Evolutionary conservation across 2,888 invertebrate species (phyloP), one percentile per base, ranked within the genome.

Genomic region (Priocnemis perturbator): DNA sequence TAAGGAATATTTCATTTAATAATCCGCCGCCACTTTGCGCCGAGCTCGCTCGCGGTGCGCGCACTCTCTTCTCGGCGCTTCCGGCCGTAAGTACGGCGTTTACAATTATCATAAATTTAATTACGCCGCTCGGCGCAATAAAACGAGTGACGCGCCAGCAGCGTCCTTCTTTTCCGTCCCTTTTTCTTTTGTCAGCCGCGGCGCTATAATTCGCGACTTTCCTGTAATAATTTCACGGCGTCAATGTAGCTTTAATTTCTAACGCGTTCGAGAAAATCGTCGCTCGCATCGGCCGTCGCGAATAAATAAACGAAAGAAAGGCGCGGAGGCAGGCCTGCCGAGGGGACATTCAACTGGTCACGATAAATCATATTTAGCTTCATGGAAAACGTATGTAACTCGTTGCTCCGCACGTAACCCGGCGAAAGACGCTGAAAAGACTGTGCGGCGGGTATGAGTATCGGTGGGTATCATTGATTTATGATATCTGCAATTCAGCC

Each of bases 361-460:
- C 67, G 65, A 80, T 79, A 79, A 80, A 79, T 79, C 74, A 76
- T 80, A 76, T 80, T 78, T 79, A 79, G 69, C 67, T 62, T 56
- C 73, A 56, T 61, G 80, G 74, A 76, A 69, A 17, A 72, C 71
- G 59, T 67, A 79, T 37, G 37, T 70, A 73, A 74, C 72, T 75
- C 73, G 71, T 56, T 69, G 64, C 64, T 60, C 58, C 69, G 69
- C 61, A 73, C 77, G 79, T 74, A 77, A 79, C 77, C 70, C 79
- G 80, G 70, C 80, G 79, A 79, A 77, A 79, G 76, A 79, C 67
- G 73, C 60, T 80, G 80, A 80, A 80, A 80, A 77, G 80, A 62
- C 56, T 60, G 66, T 67, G 71, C 67, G 53, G 67, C 69, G 70
- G 69, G 57, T 70, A 71, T 63, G 58, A 57, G 69, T 71, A 67